phyloP scores from a whole-genome alignment of 2,797 vertebrate species.

The Pampus argenteus region DNA sequence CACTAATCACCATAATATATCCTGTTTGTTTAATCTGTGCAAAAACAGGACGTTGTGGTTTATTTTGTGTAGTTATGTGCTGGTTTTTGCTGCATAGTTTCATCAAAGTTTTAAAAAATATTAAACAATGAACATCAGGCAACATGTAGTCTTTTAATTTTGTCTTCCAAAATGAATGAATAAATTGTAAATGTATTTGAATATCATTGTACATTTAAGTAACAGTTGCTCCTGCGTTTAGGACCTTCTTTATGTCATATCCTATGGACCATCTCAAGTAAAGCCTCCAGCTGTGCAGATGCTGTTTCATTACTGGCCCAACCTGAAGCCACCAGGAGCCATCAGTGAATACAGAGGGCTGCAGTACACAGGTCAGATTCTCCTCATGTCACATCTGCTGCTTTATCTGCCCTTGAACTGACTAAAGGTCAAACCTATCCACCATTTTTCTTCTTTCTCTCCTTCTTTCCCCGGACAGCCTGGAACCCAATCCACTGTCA shows the following conservation, averaged over 20 bases:
- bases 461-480: conserved; percentile 80
- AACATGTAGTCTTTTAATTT: conserved; percentile 2
- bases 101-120: neutral
- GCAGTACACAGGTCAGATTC: conserved; percentile 95
- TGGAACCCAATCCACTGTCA: conserved; percentile 99
- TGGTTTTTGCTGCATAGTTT: too few species aligned
- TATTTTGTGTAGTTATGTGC: too few species aligned
- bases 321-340: conserved; percentile 97
- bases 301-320: conserved; percentile 99
- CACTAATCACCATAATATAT: too few species aligned
- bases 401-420: conserved; percentile 31
- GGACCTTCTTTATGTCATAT: conserved; percentile 99
- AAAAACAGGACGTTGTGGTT: too few species aligned
- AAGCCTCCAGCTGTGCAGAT: conserved; percentile 99
- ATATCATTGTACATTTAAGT: neutral
- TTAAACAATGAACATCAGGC: neutral
- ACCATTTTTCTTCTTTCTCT: conserved; percentile 15
- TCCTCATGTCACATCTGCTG: conserved; percentile 24
- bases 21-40: too few species aligned
- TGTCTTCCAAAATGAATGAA: too few species aligned
- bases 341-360: conserved; percentile 98
- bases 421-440: conserved; percentile 37
- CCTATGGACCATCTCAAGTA: conserved; percentile 98
- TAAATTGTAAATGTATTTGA: neutral
- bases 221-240: conserved; percentile 61